These are phyloP conservation scores for Dynastes hyllus DNA, from an alignment of 2,888 invertebrate genomes.

Conservation along the genomic window DNA sequence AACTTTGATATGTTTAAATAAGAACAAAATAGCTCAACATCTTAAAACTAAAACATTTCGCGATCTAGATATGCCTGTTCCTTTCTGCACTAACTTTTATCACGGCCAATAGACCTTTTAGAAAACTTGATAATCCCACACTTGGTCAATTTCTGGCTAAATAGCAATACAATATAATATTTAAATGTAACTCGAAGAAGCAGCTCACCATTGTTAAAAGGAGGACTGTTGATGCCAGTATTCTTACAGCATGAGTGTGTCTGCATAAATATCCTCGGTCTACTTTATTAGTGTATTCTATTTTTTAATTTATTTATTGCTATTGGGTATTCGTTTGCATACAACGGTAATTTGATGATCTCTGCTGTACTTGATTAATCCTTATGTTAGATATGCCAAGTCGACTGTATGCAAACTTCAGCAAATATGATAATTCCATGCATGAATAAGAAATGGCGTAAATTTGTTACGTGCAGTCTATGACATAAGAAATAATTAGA, in stretches of 20 bases:
- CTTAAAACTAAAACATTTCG: too few relatives aligned
- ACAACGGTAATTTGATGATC: background rate
- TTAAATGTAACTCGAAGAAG: too few relatives aligned
- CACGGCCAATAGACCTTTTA: too few relatives aligned
- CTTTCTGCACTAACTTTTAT: too few relatives aligned
- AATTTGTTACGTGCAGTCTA: background rate
- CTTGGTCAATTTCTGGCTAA: too few relatives aligned
- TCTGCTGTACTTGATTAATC: background rate
- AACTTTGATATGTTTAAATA: too few relatives aligned
- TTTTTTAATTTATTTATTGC: conserved; percentile 4
- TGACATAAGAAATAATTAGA: background rate
- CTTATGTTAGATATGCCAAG: background rate
- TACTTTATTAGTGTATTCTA: background rate
- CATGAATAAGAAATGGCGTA: conserved; percentile 11
- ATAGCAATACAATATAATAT: too few relatives aligned
- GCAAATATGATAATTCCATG: background rate
- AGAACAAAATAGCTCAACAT: too few relatives aligned
- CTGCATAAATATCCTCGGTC: background rate
- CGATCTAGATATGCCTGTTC: too few relatives aligned
- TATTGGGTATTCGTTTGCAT: conserved; percentile 10
- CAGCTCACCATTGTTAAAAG: too few relatives aligned
- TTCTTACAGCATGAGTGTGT: background rate
- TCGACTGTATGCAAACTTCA: conserved; percentile 7
- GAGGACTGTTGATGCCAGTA: too few relatives aligned
- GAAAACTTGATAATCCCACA: too few relatives aligned